Evolutionary conservation across 2,113 vertebrate genomes (phyloP).

Genomic region (Eptesicus fuscus): DNA sequence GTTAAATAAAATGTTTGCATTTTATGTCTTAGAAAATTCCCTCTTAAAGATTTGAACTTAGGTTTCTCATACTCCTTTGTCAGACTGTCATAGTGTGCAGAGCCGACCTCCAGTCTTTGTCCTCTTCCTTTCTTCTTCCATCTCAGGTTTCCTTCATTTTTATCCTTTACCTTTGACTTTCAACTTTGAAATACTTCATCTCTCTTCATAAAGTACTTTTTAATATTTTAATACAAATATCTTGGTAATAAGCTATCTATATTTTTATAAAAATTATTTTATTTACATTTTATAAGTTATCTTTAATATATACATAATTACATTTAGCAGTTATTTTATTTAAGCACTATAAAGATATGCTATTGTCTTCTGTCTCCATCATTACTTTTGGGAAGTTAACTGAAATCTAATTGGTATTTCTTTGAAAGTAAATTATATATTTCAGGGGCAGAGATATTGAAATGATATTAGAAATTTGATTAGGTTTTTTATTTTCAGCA

Average conservation of each 20-base stretch:
- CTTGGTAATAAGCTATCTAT: background rate
- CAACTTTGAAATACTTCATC: background rate
- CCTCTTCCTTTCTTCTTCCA: background rate
- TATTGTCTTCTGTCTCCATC: background rate
- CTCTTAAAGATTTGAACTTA: background rate
- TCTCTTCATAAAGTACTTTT: background rate
- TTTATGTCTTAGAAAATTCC: background rate
- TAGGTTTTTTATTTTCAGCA: background rate
- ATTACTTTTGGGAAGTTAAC: background rate
- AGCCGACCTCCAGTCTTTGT: background rate
- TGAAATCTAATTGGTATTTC: background rate
- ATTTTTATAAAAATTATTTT: background rate
- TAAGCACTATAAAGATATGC: background rate
- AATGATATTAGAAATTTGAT: background rate
- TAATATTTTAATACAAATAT: background rate
- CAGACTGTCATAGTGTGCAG: background rate
- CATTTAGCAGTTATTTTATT: background rate
- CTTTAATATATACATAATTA: background rate
- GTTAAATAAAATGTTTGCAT: background rate
- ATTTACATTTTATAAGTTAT: background rate
- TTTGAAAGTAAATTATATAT: background rate
- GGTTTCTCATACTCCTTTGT: background rate
- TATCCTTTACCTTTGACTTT: background rate
- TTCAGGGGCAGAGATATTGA: background rate
- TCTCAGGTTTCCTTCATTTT: background rate